These are phyloP conservation scores for Aphelocoma coerulescens DNA, from an alignment of 2,113 vertebrate species.

Conservation along the genomic window DNA sequence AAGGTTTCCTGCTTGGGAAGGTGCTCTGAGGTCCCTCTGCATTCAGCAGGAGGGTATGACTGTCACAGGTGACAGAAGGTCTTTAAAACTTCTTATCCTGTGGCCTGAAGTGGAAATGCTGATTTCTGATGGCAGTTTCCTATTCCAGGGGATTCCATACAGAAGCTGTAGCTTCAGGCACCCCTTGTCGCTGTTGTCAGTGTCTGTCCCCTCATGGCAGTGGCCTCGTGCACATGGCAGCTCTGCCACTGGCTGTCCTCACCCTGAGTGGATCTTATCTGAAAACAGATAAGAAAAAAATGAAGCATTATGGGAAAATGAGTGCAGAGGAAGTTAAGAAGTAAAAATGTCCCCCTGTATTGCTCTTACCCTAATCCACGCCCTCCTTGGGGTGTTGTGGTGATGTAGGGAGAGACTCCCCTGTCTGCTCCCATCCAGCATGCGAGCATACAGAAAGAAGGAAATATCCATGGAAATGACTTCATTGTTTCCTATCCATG, in stretches of 20 bases:
- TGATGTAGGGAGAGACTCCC: background rate
- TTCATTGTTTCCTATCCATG: background rate
- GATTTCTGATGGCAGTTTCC: background rate
- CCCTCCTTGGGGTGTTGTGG: background rate
- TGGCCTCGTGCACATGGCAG: background rate
- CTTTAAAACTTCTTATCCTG: background rate
- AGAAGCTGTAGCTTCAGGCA: background rate
- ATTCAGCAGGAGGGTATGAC: background rate
- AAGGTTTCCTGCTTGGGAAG: background rate
- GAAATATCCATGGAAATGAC: background rate
- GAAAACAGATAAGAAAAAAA: background rate
- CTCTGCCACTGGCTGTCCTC: background rate
- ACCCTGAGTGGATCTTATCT: background rate
- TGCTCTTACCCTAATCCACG: background rate
- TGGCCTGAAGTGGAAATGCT: background rate
- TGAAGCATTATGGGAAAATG: background rate
- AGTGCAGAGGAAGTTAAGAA: background rate
- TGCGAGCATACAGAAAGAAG: background rate
- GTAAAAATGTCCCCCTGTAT: background rate
- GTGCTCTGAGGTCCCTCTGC: background rate
- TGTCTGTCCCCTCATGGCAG: background rate
- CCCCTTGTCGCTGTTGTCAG: accelerated
- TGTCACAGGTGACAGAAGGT: background rate
- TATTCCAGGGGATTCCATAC: background rate
- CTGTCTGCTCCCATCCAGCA: background rate